Conservation (phyloP, 2,888 invertebrate genomes). For the Dorcus parallelipipedus region DNA sequence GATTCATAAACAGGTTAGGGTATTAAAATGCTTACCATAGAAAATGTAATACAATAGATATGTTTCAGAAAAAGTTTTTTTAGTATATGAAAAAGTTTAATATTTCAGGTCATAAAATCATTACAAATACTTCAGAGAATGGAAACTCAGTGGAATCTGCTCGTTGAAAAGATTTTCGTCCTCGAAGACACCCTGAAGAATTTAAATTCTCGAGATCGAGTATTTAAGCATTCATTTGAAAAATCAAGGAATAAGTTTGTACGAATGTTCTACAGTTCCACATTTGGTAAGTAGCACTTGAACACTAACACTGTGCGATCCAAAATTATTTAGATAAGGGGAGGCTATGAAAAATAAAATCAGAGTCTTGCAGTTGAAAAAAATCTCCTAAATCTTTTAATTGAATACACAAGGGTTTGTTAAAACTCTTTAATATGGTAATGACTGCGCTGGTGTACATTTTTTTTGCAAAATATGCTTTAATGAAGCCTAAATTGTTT, state of each 20-base stretch:
- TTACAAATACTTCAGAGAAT: constrained; percentile 90
- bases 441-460: too few species aligned
- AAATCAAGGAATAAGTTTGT: constrained; percentile 57
- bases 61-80: too few species aligned
- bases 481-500: too few species aligned
- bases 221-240: constrained; percentile 70
- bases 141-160: constrained; percentile 89
- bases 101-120: constrained; percentile 72
- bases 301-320: too few species aligned
- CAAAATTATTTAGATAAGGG: too few species aligned
- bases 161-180: constrained; percentile 74
- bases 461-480: too few species aligned
- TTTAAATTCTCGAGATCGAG: constrained; percentile 57
- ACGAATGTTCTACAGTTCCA: constrained; percentile 63
- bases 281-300: constrained; percentile 54
- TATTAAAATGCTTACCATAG: neutral
- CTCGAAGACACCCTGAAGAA: constrained; percentile 88
- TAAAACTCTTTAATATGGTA: too few species aligned
- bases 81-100: neutral
- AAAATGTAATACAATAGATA: too few species aligned
- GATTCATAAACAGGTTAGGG: constrained; percentile 80
- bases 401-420: too few species aligned
- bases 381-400: too few species aligned
- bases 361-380: too few species aligned
- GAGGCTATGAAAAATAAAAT: too few species aligned